Evolutionary conservation across 2,113 vertebrate genomes (phyloP).

Genomic region (Cranoglanis bouderius): DNA sequence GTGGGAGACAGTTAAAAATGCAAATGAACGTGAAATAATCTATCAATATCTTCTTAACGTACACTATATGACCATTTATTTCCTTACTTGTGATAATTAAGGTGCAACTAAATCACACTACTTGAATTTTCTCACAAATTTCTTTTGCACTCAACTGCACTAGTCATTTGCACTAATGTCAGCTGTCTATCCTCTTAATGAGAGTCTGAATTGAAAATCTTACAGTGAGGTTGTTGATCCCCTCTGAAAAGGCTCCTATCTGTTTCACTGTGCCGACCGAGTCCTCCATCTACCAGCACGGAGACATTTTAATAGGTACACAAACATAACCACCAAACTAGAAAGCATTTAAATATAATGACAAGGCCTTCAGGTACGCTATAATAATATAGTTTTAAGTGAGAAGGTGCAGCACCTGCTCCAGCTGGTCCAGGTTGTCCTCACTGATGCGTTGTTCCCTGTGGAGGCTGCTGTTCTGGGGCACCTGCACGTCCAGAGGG

Average conservation of each 20-base stretch:
- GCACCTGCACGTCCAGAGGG: slow-evolving; percentile 88
- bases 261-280: slow-evolving; percentile 92
- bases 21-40: background rate
- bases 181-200: background rate
- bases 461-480: slow-evolving; percentile 76
- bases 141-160: background rate
- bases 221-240: slow-evolving; percentile 96
- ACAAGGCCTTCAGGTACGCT: background rate
- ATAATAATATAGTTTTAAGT: background rate
- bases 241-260: slow-evolving; percentile 94
- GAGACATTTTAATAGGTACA: background rate
- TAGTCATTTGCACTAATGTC: background rate
- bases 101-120: background rate
- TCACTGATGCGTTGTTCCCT: slow-evolving; percentile 75
- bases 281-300: slow-evolving; percentile 86
- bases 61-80: background rate
- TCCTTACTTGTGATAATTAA: background rate
- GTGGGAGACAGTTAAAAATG: background rate
- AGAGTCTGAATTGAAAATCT: slow-evolving; percentile 56
- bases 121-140: background rate
- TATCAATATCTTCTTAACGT: background rate
- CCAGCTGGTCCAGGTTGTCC: slow-evolving; percentile 84
- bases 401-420: slow-evolving; percentile 75
- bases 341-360: background rate
- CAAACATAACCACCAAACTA: background rate